Evolutionary conservation across 2,113 vertebrate species (phyloP).

Genomic region (Stercorarius parasiticus): DNA sequence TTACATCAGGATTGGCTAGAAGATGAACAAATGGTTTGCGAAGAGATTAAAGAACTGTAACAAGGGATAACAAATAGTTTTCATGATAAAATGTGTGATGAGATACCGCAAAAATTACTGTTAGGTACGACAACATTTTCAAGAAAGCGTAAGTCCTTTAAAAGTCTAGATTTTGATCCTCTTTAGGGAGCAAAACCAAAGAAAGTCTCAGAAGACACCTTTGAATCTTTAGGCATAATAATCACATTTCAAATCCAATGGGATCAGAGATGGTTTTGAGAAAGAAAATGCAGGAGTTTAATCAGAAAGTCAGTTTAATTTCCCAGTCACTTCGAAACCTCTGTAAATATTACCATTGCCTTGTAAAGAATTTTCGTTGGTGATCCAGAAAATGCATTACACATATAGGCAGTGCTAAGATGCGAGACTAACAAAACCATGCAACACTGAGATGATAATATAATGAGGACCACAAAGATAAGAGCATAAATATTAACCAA

Average conservation of each 20-base stretch:
- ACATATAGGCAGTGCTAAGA: not conserved
- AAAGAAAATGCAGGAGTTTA: not conserved
- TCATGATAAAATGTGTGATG: not conserved
- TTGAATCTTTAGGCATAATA: not conserved
- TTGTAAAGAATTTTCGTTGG: not conserved
- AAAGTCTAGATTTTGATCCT: not conserved
- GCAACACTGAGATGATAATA: not conserved
- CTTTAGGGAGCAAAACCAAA: not conserved
- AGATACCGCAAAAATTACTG: not conserved
- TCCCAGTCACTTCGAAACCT: not conserved
- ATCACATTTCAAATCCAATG: not conserved
- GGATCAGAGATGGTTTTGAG: not conserved
- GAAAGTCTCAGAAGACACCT: not conserved
- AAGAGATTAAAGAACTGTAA: not conserved
- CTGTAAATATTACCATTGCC: not conserved
- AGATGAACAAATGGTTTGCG: not conserved
- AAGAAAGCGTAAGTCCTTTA: not conserved
- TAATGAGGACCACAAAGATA: not conserved
- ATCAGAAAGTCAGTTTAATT: not conserved
- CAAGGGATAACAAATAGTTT: conserved; percentile 1
- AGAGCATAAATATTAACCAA: not conserved
- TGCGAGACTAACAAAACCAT: not conserved
- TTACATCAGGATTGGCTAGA: not conserved
- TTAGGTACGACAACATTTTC: not conserved
- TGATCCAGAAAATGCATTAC: not conserved